These are phyloP conservation scores for Acropternis orthonyx DNA, from an alignment of 2,797 vertebrate species.

Conservation along the genomic window DNA sequence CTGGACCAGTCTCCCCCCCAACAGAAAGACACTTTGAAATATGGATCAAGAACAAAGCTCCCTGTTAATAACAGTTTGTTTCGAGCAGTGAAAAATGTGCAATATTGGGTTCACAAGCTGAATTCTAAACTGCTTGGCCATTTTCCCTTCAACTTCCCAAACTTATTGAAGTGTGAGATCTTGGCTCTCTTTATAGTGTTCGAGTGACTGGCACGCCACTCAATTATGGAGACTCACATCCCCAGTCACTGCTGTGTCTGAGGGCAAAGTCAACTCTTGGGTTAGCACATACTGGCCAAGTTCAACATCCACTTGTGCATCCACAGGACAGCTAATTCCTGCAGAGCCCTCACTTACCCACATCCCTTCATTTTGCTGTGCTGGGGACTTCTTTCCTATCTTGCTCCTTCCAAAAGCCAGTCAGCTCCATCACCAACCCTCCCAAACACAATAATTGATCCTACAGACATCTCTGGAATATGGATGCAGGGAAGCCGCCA, in stretches of 20 bases:
- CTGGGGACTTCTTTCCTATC: neutral
- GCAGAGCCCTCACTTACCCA: neutral
- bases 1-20: neutral
- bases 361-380: neutral
- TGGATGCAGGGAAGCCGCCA: accelerated
- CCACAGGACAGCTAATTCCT: neutral
- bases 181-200: neutral
- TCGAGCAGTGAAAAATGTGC: neutral
- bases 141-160: conserved; percentile 40
- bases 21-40: neutral
- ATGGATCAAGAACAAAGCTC: conserved; percentile 41
- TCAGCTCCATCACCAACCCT: neutral
- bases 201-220: neutral
- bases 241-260: accelerated
- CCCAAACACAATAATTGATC: neutral
- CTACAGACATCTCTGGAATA: neutral
- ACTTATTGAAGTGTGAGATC: neutral
- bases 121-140: conserved; percentile 23
- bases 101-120: conserved; percentile 25
- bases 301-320: neutral
- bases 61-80: conserved; percentile 5
- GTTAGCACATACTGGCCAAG: accelerated
- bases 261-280: neutral
- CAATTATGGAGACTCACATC: neutral
- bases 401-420: neutral